Base-by-base conservation (phyloP, 37 sponge, comb jelly and placozoan species). In the Theonella swinhoei region DNA sequence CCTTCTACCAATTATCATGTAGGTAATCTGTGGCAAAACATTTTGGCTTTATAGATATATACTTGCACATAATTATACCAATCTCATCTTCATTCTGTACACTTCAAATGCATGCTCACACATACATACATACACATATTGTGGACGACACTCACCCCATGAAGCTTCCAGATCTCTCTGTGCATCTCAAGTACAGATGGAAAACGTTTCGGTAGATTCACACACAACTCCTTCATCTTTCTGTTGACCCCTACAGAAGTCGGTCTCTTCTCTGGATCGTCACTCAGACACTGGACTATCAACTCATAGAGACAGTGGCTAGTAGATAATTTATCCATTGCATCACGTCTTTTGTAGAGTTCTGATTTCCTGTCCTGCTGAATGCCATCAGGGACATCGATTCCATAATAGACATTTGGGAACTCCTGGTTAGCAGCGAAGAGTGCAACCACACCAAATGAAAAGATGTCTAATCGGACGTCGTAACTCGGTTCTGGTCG, bases 371-470 rank as follows among this genome's bases (percentile, higher is more conserved):
- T 14, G 11, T 47, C 54, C 14, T 14, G 54, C 54, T 47, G 54
- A 14, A 47, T 14, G 11, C 14, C 14, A 7, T 47, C 54, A 14
- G 54, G 54, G 54, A 47, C 14, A 17, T 47, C 54, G 11, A 47
- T 47, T 7, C 54, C 54, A 14, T 47, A 47, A 14, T 17, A 47
- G 54, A 47, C 54, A 69, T 7, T 69, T 20, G 72, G 72, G 39
- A 71, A 36, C 32, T 71, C 41, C 36, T 71, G 72, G 22, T 4
- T 71, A 36, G 72, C 72, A 36, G 32, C 0, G 7, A n/a, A 71
- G n/a, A 71, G 40, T 14, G 72, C 20, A 31, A 69, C 31, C n/a
- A 69, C 70, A 30, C 70, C 70, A 39, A 42, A 74, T 9, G 75
- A 42, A 28, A 74, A 74, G 30, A 35, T 42, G 35, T 74, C 75